These are phyloP conservation scores for Rhagophthalmus giganteus DNA, from an alignment of 2,888 invertebrate genomes.

Conservation along the genomic window DNA sequence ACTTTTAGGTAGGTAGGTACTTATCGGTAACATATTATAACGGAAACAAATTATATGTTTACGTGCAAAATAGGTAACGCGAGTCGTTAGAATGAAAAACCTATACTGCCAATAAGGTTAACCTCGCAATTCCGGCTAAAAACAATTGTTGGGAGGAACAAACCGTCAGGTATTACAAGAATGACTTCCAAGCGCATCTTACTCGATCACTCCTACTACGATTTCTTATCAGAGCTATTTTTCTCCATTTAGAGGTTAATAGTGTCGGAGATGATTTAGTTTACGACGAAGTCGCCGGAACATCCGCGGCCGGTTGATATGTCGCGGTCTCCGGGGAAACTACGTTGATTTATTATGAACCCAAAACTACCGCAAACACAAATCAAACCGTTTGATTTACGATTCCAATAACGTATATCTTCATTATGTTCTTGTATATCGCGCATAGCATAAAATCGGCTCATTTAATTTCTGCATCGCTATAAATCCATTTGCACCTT, in stretches of 20 bases:
- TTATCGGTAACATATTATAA: too few relatives aligned
- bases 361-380: slow-evolving; percentile 51
- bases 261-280: slow-evolving; percentile 46
- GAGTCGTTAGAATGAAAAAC: too few relatives aligned
- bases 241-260: slow-evolving; percentile 36
- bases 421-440: slow-evolving; percentile 41
- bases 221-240: slow-evolving; percentile 26
- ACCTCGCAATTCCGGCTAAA: too few relatives aligned
- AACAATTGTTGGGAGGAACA: too few relatives aligned
- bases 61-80: too few relatives aligned
- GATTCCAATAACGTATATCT: slow-evolving; percentile 51
- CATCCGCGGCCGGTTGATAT: slow-evolving; percentile 39
- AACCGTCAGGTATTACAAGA: too few relatives aligned
- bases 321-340: slow-evolving; percentile 39
- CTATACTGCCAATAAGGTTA: too few relatives aligned
- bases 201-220: slow-evolving; percentile 12
- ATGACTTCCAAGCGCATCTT: too few relatives aligned
- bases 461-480: slow-evolving; percentile 20
- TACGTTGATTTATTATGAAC: slow-evolving; percentile 50
- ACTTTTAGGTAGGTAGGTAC: too few relatives aligned
- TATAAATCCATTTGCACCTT: slow-evolving; percentile 12
- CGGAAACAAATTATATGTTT: too few relatives aligned
- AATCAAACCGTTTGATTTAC: slow-evolving; percentile 51
- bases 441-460: slow-evolving; percentile 16
- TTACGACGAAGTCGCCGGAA: slow-evolving; percentile 39